Evolutionary conservation across 2,888 invertebrate genomes (phyloP).

Genomic region (Tuta absoluta): DNA sequence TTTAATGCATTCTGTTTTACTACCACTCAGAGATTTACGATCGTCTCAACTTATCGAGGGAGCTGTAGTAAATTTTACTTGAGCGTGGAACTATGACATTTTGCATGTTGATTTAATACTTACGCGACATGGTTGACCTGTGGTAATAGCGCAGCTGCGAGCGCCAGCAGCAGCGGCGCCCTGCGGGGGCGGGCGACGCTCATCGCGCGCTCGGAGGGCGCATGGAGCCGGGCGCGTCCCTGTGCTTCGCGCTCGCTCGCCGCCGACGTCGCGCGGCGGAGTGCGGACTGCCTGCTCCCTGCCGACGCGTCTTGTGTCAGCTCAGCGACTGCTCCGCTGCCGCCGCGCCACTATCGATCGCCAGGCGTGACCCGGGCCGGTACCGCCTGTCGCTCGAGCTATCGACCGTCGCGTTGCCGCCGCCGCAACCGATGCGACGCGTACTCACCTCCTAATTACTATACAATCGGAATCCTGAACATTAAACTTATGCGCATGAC

Average conservation of each 20-base stretch:
- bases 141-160: conserved; percentile 81
- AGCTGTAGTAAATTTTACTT: conserved; percentile 41
- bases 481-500: conserved; percentile 64
- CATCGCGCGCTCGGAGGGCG: conserved; percentile 68
- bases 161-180: conserved; percentile 82
- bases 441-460: conserved; percentile 66
- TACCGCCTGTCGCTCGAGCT: conserved; percentile 69
- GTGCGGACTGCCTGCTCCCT: conserved; percentile 61
- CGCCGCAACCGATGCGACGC: conserved; percentile 57
- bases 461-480: conserved; percentile 54
- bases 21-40: conserved; percentile 48
- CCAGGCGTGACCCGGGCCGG: conserved; percentile 70
- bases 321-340: conserved; percentile 65
- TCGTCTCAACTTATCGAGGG: conserved; percentile 41
- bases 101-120: conserved; percentile 58
- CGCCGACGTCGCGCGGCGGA: conserved; percentile 63
- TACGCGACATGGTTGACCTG: conserved; percentile 83
- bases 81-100: conserved; percentile 13
- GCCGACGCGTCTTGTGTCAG: conserved; percentile 54
- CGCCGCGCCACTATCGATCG: conserved; percentile 63
- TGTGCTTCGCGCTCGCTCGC: conserved; percentile 47
- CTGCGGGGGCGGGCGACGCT: conserved; percentile 80
- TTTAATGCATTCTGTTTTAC: conserved; percentile 50
- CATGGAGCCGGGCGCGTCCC: conserved; percentile 64
- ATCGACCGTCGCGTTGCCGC: conserved; percentile 73